phyloP scores from a whole-genome alignment of 2,888 invertebrate species.

The Anorthoa munda region DNA sequence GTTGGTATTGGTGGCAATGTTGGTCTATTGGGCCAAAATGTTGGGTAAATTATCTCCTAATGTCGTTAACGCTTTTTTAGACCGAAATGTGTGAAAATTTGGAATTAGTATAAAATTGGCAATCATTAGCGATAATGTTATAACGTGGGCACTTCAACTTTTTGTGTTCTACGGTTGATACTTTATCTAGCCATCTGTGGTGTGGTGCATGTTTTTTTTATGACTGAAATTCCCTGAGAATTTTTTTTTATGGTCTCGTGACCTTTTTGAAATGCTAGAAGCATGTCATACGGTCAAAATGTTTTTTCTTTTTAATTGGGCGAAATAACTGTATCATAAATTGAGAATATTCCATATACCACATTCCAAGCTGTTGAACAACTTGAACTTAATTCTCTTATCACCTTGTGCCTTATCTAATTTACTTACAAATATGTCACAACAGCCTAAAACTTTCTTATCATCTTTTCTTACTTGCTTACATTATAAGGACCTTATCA shows the following conservation, averaged over 20 bases:
- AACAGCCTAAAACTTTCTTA: slow-evolving; percentile 1
- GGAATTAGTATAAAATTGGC: neutral
- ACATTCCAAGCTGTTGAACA: slow-evolving; percentile 13
- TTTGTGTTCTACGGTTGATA: neutral
- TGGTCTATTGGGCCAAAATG: neutral
- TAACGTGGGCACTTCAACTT: neutral
- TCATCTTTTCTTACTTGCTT: neutral
- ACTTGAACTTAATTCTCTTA: slow-evolving; percentile 21
- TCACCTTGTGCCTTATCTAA: slow-evolving; percentile 29
- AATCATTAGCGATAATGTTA: too few relatives aligned
- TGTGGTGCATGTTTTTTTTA: neutral
- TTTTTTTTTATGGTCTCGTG: neutral
- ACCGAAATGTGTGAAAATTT: neutral
- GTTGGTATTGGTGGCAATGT: slow-evolving; percentile 68
- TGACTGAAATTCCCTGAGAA: neutral
- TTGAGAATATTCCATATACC: slow-evolving; percentile 7
- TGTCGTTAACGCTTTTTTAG: neutral
- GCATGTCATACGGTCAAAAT: neutral
- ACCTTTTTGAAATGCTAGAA: neutral
- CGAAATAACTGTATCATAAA: too few relatives aligned
- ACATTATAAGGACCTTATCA: neutral
- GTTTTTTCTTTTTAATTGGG: too few relatives aligned
- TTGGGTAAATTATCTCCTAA: neutral
- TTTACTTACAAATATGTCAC: slow-evolving; percentile 34
- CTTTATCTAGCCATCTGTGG: neutral